Conservation (phyloP, 2,888 invertebrate species). For the Drosophila mettleri region DNA sequence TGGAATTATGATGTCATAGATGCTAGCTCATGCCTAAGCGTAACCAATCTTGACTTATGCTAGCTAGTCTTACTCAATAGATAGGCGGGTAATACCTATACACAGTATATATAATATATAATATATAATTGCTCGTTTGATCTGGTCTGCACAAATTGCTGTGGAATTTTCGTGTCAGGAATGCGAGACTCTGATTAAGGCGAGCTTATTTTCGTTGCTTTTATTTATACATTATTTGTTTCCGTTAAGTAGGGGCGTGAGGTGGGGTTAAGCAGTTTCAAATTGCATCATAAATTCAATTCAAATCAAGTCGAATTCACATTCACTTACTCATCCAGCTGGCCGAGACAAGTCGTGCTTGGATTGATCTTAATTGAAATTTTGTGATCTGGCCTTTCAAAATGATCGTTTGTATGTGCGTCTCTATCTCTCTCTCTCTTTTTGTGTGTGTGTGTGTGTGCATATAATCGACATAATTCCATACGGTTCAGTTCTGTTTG, state of each 20-base stretch:
- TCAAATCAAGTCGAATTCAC: slow-evolving; percentile 66
- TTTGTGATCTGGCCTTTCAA: slow-evolving; percentile 62
- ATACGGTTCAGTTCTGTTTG: slow-evolving; percentile 52
- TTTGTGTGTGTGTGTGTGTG: neutral
- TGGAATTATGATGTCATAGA: neutral
- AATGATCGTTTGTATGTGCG: slow-evolving; percentile 36
- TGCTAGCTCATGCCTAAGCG: neutral
- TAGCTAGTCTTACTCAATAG: neutral
- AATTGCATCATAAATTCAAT: slow-evolving; percentile 72
- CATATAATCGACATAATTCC: slow-evolving; percentile 48
- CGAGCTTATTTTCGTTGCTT: slow-evolving; percentile 21
- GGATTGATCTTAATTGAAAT: slow-evolving; percentile 70
- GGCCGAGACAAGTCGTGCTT: slow-evolving; percentile 23
- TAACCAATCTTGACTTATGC: neutral
- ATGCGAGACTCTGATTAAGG: slow-evolving; percentile 48
- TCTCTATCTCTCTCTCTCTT: neutral
- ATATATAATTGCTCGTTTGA: slow-evolving; percentile 25
- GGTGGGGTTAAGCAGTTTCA: slow-evolving; percentile 34
- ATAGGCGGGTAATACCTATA: slow-evolving; percentile 9
- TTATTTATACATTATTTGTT: slow-evolving; percentile 28
- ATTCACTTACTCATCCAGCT: slow-evolving; percentile 61
- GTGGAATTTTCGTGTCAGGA: slow-evolving; percentile 30
- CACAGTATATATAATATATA: neutral
- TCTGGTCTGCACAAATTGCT: slow-evolving; percentile 35
- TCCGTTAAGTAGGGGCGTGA: neutral